Evolutionary conservation across 2,888 invertebrate genomes (phyloP).

Genomic region (Eurytoma californica): DNA sequence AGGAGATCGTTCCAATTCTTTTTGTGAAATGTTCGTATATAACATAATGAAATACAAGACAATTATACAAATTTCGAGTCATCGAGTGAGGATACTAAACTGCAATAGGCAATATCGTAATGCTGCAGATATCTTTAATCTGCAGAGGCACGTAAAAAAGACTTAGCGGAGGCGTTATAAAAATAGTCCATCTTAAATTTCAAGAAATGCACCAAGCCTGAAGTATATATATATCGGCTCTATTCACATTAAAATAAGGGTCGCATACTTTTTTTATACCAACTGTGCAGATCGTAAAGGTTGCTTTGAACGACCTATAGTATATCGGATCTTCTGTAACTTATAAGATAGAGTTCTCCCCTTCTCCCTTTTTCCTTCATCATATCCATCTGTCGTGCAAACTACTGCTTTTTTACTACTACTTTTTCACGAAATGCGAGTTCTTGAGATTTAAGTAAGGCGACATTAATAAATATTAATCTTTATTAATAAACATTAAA

Average conservation of each 20-base stretch:
- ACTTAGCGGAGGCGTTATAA: constrained; percentile 9
- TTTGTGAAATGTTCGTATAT: neutral
- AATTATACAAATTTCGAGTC: constrained; percentile 12
- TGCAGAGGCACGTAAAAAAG: constrained; percentile 18
- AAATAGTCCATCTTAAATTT: constrained; percentile 34
- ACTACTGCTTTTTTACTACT: no score
- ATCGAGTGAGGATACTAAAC: neutral
- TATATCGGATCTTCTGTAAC: constrained; percentile 28
- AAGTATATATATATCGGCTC: neutral
- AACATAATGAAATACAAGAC: constrained; percentile 24
- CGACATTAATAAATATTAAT: no score
- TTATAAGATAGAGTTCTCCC: no score
- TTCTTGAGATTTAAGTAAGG: no score
- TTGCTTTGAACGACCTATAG: constrained; percentile 50
- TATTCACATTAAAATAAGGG: constrained; percentile 41
- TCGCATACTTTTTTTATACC: constrained; percentile 19
- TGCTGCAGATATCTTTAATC: neutral
- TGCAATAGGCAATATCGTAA: neutral
- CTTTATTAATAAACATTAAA: no score
- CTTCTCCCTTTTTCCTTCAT: no score
- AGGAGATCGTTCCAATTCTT: no score
- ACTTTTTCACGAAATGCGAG: no score
- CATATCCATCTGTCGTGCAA: no score
- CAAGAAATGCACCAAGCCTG: constrained; percentile 7
- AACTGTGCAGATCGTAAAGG: constrained; percentile 48